Evolutionary conservation across 2,797 vertebrate genomes (phyloP).

Genomic region (Momotus momota): DNA sequence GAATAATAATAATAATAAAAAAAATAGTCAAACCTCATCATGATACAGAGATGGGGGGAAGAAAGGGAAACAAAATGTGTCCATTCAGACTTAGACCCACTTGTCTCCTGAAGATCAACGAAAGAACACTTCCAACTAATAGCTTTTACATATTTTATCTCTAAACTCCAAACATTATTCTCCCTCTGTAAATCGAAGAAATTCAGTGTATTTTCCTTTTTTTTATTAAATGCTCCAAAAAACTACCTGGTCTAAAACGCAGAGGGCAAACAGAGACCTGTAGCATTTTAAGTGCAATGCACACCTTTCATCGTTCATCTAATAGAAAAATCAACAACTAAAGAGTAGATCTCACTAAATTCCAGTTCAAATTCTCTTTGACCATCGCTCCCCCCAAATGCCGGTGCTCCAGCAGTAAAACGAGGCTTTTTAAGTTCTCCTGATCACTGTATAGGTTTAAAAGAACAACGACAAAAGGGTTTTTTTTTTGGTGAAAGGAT

Average conservation of each 20-base stretch:
- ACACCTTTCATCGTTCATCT: neutral
- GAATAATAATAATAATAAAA: no score
- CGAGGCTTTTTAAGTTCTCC: neutral
- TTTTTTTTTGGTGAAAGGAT: neutral
- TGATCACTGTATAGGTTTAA: neutral
- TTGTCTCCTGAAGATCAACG: neutral
- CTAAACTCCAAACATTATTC: neutral
- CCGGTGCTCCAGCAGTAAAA: neutral
- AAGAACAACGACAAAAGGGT: neutral
- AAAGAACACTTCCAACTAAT: neutral
- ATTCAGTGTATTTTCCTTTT: neutral
- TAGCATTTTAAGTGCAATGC: neutral
- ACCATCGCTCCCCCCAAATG: neutral
- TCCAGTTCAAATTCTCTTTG: neutral
- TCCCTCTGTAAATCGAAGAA: neutral
- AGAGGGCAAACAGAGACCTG: neutral
- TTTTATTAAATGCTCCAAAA: neutral
- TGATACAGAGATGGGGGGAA: neutral
- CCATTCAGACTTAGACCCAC: neutral
- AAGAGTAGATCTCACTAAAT: neutral
- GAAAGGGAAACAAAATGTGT: neutral
- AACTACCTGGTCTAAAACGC: neutral
- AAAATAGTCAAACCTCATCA: neutral
- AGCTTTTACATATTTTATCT: neutral
- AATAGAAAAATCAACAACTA: neutral